Evolutionary conservation across 2,888 invertebrate species (phyloP), one percentile per base, ranked within the genome.

Genomic region (Pharmacophagus antenor): DNA sequence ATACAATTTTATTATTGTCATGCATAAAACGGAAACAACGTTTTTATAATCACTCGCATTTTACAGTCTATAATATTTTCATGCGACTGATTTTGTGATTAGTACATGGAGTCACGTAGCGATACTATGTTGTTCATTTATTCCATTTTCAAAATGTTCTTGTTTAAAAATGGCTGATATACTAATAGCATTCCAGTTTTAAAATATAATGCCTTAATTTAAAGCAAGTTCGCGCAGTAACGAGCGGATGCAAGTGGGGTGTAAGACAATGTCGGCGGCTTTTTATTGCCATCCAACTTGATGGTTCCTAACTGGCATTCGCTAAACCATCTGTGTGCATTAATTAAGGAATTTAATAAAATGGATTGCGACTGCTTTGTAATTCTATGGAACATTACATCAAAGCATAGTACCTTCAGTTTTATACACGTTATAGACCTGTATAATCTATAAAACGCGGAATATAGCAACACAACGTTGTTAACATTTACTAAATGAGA

Each of bases 221-320:
- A 79, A 88, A 88, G 87, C 88, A 88, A 80, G 84, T 87, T 85
- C 69, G 84, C 86, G 81, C 78, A 79, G 80, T 74, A 73, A 77
- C 78, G 71, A 76, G 79, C 88, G 89, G 88, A 88, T 89, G 89
- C 89, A 90, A 88, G 89, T n/a, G n/a, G n/a, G n/a, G n/a, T 90
- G 89, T 83, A 83, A 80, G 82, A 80, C 83, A 78, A 63, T 67
- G 70, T 72, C 75, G 69, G 71, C 67, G 73, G 74, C 75, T 85
- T 89, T 86, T 88, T 88, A 79, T 85, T 84, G 79, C 80, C 70
- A 65, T 72, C 61, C 64, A 51, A 56, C 48, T 61, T 60, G 56
- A 67, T 62, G 70, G 66, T 60, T 71, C 70, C 73, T 68, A 74
- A 76, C 76, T 74, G 74, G 72, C 73, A 71, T 72, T 68, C 31